Evolutionary conservation across 2,888 invertebrate species (phyloP).

Genomic region (Orthosia gracilis): DNA sequence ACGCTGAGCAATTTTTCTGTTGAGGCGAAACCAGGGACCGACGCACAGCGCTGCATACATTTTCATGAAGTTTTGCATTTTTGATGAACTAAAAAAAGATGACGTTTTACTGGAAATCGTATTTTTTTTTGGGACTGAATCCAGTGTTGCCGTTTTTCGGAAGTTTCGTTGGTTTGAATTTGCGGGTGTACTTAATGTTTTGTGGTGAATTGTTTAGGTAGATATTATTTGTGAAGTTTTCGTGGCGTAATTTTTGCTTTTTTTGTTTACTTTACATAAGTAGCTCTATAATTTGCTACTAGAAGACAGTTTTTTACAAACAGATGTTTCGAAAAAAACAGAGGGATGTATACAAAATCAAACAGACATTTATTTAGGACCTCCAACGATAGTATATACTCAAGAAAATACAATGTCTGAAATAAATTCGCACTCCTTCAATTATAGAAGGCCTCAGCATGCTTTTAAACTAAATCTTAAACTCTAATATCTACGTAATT

Average conservation of each 20-base stretch:
- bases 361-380: too few species aligned
- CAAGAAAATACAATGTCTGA: too few species aligned
- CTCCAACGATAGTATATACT: too few species aligned
- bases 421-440: too few species aligned
- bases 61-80: constrained; percentile 88
- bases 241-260: not conserved
- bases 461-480: too few species aligned
- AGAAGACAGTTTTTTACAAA: too few species aligned
- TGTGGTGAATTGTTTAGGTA: constrained; percentile 15
- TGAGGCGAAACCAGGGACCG: constrained; percentile 74
- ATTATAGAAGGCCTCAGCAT: too few species aligned
- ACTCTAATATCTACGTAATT: too few species aligned
- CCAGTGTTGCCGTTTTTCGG: constrained; percentile 50
- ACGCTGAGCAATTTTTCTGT: constrained; percentile 77
- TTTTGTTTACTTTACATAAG: not conserved
- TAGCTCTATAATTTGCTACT: not conserved
- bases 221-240: not conserved
- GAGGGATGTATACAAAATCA: too few species aligned
- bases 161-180: constrained; percentile 36
- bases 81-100: constrained; percentile 84
- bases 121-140: constrained; percentile 63
- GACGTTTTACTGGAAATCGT: constrained; percentile 69
- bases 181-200: constrained; percentile 17
- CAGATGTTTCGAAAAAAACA: too few species aligned
- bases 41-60: constrained; percentile 82